A percentile compares a stretch with the other conserved stretches of the same genome.
These are phyloP conservation scores for Mus spretus DNA, from an alignment of 2,797 vertebrate species.

Conservation along the genomic window DNA sequence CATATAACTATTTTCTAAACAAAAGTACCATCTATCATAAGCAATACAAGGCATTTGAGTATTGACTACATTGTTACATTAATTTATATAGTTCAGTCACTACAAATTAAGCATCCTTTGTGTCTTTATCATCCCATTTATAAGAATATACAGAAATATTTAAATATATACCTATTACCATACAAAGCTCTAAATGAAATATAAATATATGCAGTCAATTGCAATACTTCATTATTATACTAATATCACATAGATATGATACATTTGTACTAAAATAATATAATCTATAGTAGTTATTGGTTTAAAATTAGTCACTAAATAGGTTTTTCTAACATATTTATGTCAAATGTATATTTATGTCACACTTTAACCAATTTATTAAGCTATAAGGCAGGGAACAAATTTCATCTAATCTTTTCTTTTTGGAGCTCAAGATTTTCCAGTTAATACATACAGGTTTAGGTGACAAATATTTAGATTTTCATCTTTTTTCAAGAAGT, in stretches of 20 bases:
- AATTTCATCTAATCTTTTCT: slow-evolving; percentile 22
- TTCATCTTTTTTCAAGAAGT: slow-evolving; percentile 20
- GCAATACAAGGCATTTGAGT: slow-evolving; percentile 54
- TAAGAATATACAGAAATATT: slow-evolving; percentile 39
- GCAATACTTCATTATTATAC: slow-evolving; percentile 31
- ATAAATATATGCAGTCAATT: slow-evolving; percentile 49
- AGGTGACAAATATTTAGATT: slow-evolving; percentile 56
- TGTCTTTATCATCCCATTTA: slow-evolving; percentile 9
- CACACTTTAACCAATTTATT: slow-evolving; percentile 23
- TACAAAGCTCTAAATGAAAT: slow-evolving; percentile 57
- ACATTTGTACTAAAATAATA: slow-evolving; percentile 55
- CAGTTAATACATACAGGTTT: slow-evolving; percentile 19
- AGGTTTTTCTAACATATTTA: slow-evolving; percentile 26
- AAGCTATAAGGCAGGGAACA: slow-evolving; percentile 33
- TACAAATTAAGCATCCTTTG: slow-evolving; percentile 34
- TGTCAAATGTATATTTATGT: background rate
- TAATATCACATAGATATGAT: slow-evolving; percentile 37
- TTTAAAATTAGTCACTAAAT: slow-evolving; percentile 67
- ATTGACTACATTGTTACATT: slow-evolving; percentile 58
- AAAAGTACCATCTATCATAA: slow-evolving; percentile 45
- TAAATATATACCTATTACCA: slow-evolving; percentile 44
- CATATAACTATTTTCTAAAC: slow-evolving; percentile 73
- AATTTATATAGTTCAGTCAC: slow-evolving; percentile 41
- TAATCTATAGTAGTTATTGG: slow-evolving; percentile 34
- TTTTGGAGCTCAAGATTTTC: slow-evolving; percentile 18